Conservation (phyloP, 2,797 vertebrate genomes). For the Streptopelia turtur region DNA sequence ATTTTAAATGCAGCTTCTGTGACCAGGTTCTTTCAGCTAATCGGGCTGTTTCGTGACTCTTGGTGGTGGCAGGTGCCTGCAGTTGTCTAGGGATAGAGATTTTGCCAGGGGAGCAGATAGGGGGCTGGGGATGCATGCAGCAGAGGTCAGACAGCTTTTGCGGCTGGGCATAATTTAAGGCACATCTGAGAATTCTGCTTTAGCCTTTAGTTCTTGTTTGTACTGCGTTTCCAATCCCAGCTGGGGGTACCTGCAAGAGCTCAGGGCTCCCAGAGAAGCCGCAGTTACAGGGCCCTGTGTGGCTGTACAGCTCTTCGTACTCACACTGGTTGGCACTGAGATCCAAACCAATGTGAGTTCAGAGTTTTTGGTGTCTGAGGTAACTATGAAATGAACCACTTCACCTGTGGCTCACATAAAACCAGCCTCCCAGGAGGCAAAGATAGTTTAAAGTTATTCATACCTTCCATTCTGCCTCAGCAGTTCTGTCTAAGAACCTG, state of each 20-base stretch:
- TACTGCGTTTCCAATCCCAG: fast-evolving
- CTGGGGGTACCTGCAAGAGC: not conserved
- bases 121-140: fast-evolving
- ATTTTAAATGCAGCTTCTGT: not conserved
- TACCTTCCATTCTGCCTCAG: not conserved
- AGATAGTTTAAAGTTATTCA: not conserved
- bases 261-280: not conserved
- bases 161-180: not conserved
- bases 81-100: not conserved
- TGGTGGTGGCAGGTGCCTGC: not conserved
- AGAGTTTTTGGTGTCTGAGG: not conserved
- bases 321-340: not conserved
- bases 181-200: not conserved
- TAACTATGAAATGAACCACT: not conserved
- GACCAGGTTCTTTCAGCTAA: not conserved
- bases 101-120: fast-evolving
- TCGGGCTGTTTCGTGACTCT: not conserved
- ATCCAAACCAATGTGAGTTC: not conserved
- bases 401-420: not conserved
- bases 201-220: not conserved
- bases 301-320: fast-evolving
- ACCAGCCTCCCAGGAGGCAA: not conserved
- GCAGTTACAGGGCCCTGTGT: not conserved
- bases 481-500: not conserved
- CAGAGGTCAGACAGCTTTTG: not conserved